Evolutionary conservation across 1,140 invertebrate genomes (phyloP), one percentile per base, ranked within the genome.

Genomic region (Drosophila sechellia): DNA sequence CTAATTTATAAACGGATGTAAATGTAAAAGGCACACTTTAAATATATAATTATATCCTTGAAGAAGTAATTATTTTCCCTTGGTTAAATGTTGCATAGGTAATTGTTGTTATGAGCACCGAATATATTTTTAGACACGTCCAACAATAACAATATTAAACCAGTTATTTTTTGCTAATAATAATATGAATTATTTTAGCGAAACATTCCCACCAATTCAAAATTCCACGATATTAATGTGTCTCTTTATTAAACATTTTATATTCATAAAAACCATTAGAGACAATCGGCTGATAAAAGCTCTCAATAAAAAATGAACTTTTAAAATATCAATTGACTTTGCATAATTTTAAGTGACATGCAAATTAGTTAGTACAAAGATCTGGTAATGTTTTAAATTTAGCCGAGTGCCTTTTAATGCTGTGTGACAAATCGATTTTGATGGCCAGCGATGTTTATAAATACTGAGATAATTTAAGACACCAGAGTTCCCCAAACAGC

Each of bases 381-480:
- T 39, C 64, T 34, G 60, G 10, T 37, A 53, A 52, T 20, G 37
- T 6, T 34, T 68, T 22, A 4, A 48, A 48, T 56, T 68, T 55
- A 39, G 35, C 63, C 34, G 46, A 68, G 34, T 39, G 65, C 15
- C 20, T 45, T 45, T 34, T 20, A 68, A 27, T 65, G 13, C 43
- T 10, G 37, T 52, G 46, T 45, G 64, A 65, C 64, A 55, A 55
- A 70, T 70, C 66, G 63, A 68, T 70, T 48, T 34, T 13, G 11
- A 37, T 65, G 34, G 48, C 60, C 25, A 13, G 13, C n/a, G 42
- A 46, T 39, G 63, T 70, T 70, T 55, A 68, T 68, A 48, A 70
- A 70, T 70, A 54, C 46, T 20, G 48, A 39, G 15, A 68, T 70
- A 70, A 55, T 70, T 68, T 69, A 69, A 31, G 66, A 45, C 35